phyloP scores from a whole-genome alignment of 2,888 invertebrate species.

The Psylliodes chrysocephalus region DNA sequence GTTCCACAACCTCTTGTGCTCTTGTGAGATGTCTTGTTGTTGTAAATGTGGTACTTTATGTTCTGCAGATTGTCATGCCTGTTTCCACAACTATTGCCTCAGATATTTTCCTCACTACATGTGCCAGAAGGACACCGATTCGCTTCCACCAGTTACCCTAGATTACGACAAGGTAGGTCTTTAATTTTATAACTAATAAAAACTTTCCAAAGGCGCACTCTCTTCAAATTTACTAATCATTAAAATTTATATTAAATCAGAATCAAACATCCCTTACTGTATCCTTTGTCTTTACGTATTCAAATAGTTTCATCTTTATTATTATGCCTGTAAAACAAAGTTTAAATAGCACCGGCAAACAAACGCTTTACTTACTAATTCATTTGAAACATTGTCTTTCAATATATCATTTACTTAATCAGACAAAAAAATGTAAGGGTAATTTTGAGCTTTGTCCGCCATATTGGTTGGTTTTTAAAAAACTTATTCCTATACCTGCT shows the following conservation, averaged over 20 bases:
- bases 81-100: constrained; percentile 71
- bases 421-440: constrained; percentile 9
- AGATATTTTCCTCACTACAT: constrained; percentile 61
- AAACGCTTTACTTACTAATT: too few relatives aligned
- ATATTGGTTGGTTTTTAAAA: constrained; percentile 23
- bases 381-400: neutral
- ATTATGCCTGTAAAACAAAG: constrained; percentile 12
- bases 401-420: neutral
- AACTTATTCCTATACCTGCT: constrained; percentile 2
- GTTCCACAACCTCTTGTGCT: constrained; percentile 64
- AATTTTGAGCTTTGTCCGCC: constrained; percentile 28
- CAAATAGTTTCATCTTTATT: constrained; percentile 3
- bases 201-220: constrained; percentile 7
- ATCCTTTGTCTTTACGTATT: constrained; percentile 12
- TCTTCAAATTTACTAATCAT: too few relatives aligned
- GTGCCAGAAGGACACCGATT: constrained; percentile 63
- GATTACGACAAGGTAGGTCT: constrained; percentile 65
- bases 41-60: constrained; percentile 72
- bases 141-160: constrained; percentile 59
- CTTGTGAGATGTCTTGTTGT: constrained; percentile 67
- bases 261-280: neutral
- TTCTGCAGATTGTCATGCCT: constrained; percentile 73
- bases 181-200: constrained; percentile 23
- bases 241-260: too few relatives aligned
- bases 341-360: constrained; percentile 6